A percentile compares a stretch with the other conserved stretches of the same genome.
These are phyloP conservation scores for Machimus atricapillus DNA, from an alignment of 2,888 invertebrate genomes.

Conservation along the genomic window DNA sequence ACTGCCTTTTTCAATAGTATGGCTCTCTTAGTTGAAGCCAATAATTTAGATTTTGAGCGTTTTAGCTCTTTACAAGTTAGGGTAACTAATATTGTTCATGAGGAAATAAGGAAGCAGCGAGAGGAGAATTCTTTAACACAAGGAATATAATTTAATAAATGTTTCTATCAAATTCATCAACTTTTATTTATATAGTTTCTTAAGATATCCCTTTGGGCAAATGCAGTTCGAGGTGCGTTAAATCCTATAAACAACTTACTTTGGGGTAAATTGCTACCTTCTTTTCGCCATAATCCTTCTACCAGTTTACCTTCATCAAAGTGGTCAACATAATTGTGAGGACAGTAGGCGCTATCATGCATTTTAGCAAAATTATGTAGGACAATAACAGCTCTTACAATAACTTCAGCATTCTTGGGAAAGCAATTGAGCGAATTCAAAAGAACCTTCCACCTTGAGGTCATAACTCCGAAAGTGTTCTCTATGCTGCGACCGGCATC, in stretches of 20 bases:
- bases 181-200: background rate
- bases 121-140: background rate
- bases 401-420: slow-evolving; percentile 49
- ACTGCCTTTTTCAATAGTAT: background rate
- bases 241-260: background rate
- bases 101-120: background rate
- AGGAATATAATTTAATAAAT: background rate
- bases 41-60: background rate
- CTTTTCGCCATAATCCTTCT: slow-evolving; percentile 28
- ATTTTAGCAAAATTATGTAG: slow-evolving; percentile 37
- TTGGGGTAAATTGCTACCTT: background rate
- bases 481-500: slow-evolving; percentile 49
- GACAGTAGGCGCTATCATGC: slow-evolving; percentile 39
- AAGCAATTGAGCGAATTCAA: slow-evolving; percentile 48
- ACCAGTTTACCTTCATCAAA: background rate
- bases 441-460: slow-evolving; percentile 49
- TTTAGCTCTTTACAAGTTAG: background rate
- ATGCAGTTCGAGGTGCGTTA: slow-evolving; percentile 7
- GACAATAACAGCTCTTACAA: slow-evolving; percentile 42
- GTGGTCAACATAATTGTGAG: slow-evolving; percentile 21
- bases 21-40: background rate
- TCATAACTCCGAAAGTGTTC: slow-evolving; percentile 52
- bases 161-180: background rate
- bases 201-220: slow-evolving; percentile 18
- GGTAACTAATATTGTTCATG: background rate